Percentiles rank a stretch among this genome's conserved stretches.
Evolutionary conservation across 1,140 invertebrate species (phyloP).

Genomic region (Panagrolaimus sp.): DNA sequence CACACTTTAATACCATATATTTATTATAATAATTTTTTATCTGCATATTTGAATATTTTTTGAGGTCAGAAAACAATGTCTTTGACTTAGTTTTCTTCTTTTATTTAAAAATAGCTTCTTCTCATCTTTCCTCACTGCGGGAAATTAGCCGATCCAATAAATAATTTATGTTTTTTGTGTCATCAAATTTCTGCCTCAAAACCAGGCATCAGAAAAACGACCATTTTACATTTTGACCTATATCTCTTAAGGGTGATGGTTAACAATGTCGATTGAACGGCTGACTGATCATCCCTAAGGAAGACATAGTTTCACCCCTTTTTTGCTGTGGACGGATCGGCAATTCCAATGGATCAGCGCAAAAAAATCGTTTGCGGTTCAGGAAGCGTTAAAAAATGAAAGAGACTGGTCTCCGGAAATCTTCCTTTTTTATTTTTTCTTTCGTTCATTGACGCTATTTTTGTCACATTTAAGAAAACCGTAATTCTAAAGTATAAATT

Average conservation of each 20-base stretch:
- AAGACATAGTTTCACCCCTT: not conserved
- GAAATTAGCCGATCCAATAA: not conserved
- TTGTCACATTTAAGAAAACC: too few species aligned
- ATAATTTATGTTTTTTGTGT: not conserved
- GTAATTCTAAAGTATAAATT: too few species aligned
- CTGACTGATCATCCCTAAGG: slow-evolving; percentile 1
- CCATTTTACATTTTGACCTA: slow-evolving; percentile 11
- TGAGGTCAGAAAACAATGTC: too few species aligned
- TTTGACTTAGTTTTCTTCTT: not conserved
- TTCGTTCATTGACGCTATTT: not conserved
- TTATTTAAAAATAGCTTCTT: not conserved
- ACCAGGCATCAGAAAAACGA: not conserved
- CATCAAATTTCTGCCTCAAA: not conserved
- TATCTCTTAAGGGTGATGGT: slow-evolving; percentile 2
- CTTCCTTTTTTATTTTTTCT: not conserved
- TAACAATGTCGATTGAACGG: slow-evolving; percentile 2
- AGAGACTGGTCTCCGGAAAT: not conserved
- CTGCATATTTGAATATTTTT: too few species aligned
- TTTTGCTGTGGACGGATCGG: not conserved
- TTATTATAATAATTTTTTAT: too few species aligned
- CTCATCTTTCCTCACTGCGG: not conserved
- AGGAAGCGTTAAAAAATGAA: too few species aligned
- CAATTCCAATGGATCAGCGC: not conserved
- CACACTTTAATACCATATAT: too few species aligned
- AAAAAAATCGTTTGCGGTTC: not conserved